These are phyloP conservation scores for Caretta caretta DNA, from an alignment of 2,113 vertebrate species.

Conservation along the genomic window DNA sequence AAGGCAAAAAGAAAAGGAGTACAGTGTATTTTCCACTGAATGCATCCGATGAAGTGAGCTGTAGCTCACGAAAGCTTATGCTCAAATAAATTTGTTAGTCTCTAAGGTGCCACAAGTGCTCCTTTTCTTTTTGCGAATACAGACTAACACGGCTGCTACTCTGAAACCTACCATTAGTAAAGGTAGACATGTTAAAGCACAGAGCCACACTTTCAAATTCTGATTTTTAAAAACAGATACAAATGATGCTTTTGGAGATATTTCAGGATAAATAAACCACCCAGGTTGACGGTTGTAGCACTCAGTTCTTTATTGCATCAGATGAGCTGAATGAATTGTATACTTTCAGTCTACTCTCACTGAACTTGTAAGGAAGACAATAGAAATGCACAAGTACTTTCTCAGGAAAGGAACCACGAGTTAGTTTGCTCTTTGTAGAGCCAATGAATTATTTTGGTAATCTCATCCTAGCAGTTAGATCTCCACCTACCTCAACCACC, in stretches of 20 bases:
- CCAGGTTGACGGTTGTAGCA: constrained; percentile 33
- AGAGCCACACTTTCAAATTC: background rate
- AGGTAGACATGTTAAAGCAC: background rate
- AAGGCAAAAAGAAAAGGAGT: too few species aligned
- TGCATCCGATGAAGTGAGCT: too few species aligned
- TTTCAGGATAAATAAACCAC: constrained; percentile 11
- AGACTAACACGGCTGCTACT: too few species aligned
- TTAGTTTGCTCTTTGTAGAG: background rate
- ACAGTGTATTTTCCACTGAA: too few species aligned
- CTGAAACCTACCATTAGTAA: background rate
- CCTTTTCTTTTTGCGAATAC: too few species aligned
- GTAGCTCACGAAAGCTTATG: too few species aligned
- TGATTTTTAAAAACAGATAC: constrained; percentile 37
- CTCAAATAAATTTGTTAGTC: too few species aligned
- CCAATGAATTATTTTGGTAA: background rate
- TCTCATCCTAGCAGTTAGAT: background rate
- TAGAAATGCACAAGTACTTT: background rate
- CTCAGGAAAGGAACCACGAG: background rate
- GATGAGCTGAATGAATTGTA: background rate
- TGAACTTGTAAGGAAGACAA: background rate
- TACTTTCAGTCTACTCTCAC: background rate
- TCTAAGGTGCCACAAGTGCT: too few species aligned
- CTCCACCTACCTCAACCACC: background rate
- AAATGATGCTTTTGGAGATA: constrained; percentile 38
- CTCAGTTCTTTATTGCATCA: background rate